Evolutionary conservation across 2,113 vertebrate species (phyloP).

Genomic region (Corapipo altera): DNA sequence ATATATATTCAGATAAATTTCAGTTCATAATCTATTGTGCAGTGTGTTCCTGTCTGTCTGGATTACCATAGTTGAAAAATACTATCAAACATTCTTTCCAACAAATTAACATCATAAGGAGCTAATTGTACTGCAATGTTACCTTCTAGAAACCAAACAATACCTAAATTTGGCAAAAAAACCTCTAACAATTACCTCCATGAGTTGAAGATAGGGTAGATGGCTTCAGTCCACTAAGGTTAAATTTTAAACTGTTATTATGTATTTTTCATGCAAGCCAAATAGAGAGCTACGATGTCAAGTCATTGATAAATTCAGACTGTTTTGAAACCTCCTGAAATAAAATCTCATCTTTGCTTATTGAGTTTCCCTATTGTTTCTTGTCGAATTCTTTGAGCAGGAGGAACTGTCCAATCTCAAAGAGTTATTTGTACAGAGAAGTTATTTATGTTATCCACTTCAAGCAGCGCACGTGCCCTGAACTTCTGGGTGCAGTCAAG

Average conservation of each 20-base stretch:
- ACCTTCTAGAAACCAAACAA: background rate
- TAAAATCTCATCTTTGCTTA: background rate
- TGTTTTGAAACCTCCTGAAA: background rate
- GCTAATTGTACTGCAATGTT: background rate
- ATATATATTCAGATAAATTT: background rate
- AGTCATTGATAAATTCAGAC: background rate
- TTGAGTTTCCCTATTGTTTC: background rate
- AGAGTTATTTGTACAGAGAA: background rate
- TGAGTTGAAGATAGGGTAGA: background rate
- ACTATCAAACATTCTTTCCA: background rate
- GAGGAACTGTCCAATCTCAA: background rate
- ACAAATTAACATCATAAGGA: background rate
- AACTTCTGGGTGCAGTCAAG: background rate
- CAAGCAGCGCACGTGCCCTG: background rate
- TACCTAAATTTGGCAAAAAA: background rate
- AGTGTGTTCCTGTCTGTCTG: background rate
- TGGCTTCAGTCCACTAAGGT: background rate
- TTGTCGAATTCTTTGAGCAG: background rate
- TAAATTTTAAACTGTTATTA: background rate
- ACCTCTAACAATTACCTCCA: background rate
- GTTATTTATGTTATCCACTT: background rate
- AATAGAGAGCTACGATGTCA: background rate
- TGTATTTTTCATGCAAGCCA: background rate
- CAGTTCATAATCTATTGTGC: background rate
- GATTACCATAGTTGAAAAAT: background rate